A percentile compares a stretch with the other conserved stretches of the same genome.
Evolutionary conservation across 2,888 invertebrate genomes (phyloP).

Genomic region (Pollenia amentaria): DNA sequence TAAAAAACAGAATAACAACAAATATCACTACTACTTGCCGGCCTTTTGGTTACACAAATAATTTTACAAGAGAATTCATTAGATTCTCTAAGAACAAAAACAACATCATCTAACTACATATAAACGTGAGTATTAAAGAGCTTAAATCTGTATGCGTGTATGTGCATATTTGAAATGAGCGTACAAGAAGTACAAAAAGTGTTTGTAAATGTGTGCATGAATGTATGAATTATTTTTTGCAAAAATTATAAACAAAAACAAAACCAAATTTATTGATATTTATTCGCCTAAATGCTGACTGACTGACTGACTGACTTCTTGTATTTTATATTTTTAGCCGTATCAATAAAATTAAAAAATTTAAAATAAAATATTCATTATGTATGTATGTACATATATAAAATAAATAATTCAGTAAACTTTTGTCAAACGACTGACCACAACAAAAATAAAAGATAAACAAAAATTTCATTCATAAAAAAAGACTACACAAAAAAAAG

Average conservation of each 20-base stretch:
- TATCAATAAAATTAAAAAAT: conserved; percentile 20
- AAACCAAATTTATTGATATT: conserved; percentile 8
- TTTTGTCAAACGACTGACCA: conserved; percentile 14
- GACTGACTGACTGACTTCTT: neutral
- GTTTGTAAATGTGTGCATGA: conserved; percentile 10
- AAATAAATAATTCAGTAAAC: conserved; percentile 20
- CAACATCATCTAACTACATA: conserved; percentile 21
- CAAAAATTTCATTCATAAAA: conserved; percentile 58
- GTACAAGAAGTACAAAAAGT: neutral
- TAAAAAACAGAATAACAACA: conserved; percentile 9
- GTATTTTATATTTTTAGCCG: conserved; percentile 12
- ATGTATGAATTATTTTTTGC: neutral
- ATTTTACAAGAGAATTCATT: conserved; percentile 48
- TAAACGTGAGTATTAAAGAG: conserved; percentile 48
- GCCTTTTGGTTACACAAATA: conserved; percentile 44
- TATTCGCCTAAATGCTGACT: conserved; percentile 26
- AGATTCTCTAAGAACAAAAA: conserved; percentile 50
- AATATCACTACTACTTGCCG: conserved; percentile 33
- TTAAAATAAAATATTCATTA: neutral
- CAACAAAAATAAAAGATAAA: conserved; percentile 10
- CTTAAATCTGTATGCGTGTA: conserved; percentile 49
- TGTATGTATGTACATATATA: too few species aligned
- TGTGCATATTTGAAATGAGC: conserved; percentile 30
- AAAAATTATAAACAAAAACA: conserved; percentile 26
- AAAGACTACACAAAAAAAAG: conserved; percentile 2